Base-by-base conservation (phyloP, 2,888 invertebrate genomes). In the Tachystola acroxantha region DNA sequence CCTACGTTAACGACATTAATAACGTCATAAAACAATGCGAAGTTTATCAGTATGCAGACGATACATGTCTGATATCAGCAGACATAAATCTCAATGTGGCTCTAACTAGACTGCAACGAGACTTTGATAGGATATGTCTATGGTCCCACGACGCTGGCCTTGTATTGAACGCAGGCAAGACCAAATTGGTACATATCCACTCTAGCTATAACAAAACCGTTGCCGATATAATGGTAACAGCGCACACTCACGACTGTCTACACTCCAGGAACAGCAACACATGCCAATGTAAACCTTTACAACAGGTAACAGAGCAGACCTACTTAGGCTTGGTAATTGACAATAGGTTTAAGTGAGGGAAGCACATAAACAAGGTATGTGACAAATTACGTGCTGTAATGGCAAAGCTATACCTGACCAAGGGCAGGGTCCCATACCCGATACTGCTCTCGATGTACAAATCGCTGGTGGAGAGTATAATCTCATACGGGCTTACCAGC, bases 51-150 rank as follows among this genome's bases (percentile, higher is more conserved):
- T 49, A 40, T 11, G 45, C 49, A 7, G 49, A 50, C 20, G 50
- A 45, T 29, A 53, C 48, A 1, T 48, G 52, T 12, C 34, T 50
- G 0, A 9, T 53, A 39, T 38, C 50, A 19, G 45, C 45, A 6
- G 19, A 39, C 28, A 39, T 28, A 20, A 36, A 38, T 11, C 10
- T 34, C 7, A 3, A 32, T 3, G 7, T 4, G 7, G 45, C 43
- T 2, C 6, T 32, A 20, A 6, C 11, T n/a, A 28, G 13, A 13
- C 26, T 46, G 3, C 48, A 46, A 34, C 2, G 6, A 0, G 40
- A 46, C 19, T 42, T 45, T 7, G 28, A 29, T 11, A 5, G 6
- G 1, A n/a, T 50, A 1, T 34, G 27, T 12, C 46, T 44, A 34
- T 46, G 45, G 48, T 39, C 42, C 1, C 47, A 50, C 26, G 46